Base-by-base conservation (phyloP, 2,888 invertebrate species). In the Sericinus montela region DNA sequence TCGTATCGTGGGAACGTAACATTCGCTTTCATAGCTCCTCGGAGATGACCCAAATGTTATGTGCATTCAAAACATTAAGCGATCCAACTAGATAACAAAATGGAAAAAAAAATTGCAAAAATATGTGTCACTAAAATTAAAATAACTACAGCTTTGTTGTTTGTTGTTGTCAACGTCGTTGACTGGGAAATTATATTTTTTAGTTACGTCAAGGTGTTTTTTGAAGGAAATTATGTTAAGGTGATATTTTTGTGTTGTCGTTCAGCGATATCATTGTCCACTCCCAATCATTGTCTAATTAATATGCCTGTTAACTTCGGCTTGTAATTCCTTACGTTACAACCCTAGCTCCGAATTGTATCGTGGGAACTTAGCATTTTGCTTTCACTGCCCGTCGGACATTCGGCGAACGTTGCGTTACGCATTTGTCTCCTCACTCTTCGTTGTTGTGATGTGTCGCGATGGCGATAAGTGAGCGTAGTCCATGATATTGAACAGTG, bases 311-410 rank as follows among this genome's bases (percentile, higher is more conserved):
- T n/a, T n/a, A n/a, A n/a, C n/a, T n/a, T n/a, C n/a, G n/a, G n/a
- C n/a, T n/a, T n/a, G n/a, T n/a, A 15, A 28, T 40, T 38, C 32
- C 5, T 14, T 29, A 35, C 28, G 45, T 29, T 49, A 36, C 35
- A 44, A 49, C 35, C 49, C 49, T 44, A 45, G 36, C 29, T 15
- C 45, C 16, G 19, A 53, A 56, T 48, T 44, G 60, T 52, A 56
- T 59, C 66, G 66, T 66, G 66, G 65, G 66, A 66, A 69, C 68
- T 38, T 62, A 67, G 52, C 69, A 70, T 70, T 69, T 51, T 65
- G 59, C 62, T 69, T 70, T 70, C 69, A 68, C 66, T 59, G 45
- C 19, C 50, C 45, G 45, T 45, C 45, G 45, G 45, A 51, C 50
- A 51, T 51, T 51, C 45, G 50, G 45, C 45, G 45, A 51, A 51